Evolutionary conservation across 1,140 invertebrate genomes (phyloP).

Genomic region (Papilio polytes): DNA sequence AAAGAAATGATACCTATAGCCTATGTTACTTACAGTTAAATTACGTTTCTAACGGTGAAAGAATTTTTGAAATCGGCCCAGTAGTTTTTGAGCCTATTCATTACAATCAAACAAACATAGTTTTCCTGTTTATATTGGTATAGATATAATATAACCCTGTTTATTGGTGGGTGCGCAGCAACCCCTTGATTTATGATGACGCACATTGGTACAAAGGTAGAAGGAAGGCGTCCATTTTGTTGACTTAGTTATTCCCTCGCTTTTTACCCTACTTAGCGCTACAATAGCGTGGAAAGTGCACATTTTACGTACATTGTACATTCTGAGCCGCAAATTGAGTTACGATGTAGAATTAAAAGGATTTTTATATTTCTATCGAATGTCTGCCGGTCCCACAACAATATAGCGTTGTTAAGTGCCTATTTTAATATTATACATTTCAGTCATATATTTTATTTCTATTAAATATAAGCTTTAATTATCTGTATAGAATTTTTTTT

Average conservation of each 20-base stretch:
- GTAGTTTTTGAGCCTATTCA: no score
- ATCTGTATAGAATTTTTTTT: background rate
- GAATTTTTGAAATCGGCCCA: no score
- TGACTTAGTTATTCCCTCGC: constrained; percentile 9
- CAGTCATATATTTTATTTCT: no score
- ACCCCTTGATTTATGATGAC: background rate
- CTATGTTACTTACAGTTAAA: no score
- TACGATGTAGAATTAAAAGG: constrained; percentile 12
- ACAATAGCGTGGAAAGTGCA: constrained; percentile 20
- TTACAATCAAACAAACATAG: no score
- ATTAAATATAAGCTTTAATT: no score
- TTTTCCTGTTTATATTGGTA: no score
- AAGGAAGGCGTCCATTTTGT: constrained; percentile 4
- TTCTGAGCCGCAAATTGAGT: constrained; percentile 5
- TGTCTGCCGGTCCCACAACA: background rate
- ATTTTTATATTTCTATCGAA: constrained; percentile 13
- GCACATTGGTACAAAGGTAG: background rate
- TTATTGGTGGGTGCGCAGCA: background rate
- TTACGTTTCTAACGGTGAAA: no score
- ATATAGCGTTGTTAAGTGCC: background rate
- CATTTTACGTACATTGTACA: background rate
- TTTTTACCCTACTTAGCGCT: constrained; percentile 19
- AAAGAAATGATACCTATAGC: no score
- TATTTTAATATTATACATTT: no score
- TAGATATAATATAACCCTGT: background rate